Evolutionary conservation across 2,113 vertebrate genomes (phyloP).

Genomic region (Ammodytes marinus): DNA sequence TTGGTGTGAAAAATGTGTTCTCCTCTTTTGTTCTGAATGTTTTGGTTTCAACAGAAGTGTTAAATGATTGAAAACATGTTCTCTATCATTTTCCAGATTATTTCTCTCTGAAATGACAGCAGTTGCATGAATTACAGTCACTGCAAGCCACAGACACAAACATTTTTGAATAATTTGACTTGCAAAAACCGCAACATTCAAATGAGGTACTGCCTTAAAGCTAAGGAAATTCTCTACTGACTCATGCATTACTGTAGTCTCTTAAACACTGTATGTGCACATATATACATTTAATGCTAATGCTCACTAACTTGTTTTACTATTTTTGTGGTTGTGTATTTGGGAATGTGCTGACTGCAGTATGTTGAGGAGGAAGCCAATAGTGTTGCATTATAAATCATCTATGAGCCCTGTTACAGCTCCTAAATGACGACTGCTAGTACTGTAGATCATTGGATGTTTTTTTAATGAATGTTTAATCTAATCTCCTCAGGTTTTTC

Average conservation of each 20-base stretch:
- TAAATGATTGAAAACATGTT: constrained; percentile 24
- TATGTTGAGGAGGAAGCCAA: neutral
- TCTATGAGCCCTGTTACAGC: neutral
- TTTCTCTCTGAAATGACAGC: constrained; percentile 19
- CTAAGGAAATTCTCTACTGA: constrained; percentile 46
- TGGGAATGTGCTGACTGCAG: neutral
- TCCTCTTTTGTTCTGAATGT: constrained; percentile 22
- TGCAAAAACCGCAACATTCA: constrained; percentile 66
- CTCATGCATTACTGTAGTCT: neutral
- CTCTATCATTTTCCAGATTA: neutral
- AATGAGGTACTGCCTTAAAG: constrained; percentile 46
- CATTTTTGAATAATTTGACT: constrained; percentile 49
- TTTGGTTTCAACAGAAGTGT: constrained; percentile 22
- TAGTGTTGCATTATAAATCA: neutral
- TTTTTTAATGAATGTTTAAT: neutral
- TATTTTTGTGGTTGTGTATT: neutral
- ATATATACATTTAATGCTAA: neutral
- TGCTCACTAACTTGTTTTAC: neutral
- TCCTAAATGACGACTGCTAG: neutral
- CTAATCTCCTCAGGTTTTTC: neutral
- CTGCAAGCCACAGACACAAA: constrained; percentile 15
- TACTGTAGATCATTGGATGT: neutral
- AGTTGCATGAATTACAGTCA: constrained; percentile 1
- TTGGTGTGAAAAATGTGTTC: constrained; percentile 9
- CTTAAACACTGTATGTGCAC: neutral